Conservation (phyloP, 2,888 invertebrate species). For the Diadromus collaris region DNA sequence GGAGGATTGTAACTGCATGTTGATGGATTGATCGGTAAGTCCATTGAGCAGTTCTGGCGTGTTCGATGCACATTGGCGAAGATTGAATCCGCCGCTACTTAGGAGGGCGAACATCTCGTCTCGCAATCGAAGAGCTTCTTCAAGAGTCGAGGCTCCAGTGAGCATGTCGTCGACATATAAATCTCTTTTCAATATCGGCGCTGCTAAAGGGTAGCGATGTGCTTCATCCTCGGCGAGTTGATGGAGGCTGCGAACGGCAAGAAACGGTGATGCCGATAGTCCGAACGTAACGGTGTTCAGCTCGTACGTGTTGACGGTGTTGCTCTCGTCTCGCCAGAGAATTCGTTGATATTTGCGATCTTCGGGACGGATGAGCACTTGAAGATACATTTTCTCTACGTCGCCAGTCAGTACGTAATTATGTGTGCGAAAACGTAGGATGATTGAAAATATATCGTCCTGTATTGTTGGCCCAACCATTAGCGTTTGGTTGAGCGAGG, state of each 20-base stretch:
- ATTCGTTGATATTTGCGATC: slow-evolving; percentile 25
- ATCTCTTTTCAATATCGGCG: slow-evolving; percentile 41
- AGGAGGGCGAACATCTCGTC: slow-evolving; percentile 49
- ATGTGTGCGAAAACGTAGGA: slow-evolving; percentile 47
- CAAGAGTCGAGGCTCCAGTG: slow-evolving; percentile 48
- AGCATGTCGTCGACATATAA: slow-evolving; percentile 62
- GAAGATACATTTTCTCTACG: slow-evolving; percentile 37
- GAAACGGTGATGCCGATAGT: slow-evolving; percentile 63
- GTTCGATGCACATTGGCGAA: slow-evolving; percentile 61
- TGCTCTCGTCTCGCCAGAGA: slow-evolving; percentile 20
- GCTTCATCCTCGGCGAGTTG: slow-evolving; percentile 65
- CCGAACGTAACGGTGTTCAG: slow-evolving; percentile 59
- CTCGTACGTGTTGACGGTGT: slow-evolving; percentile 7
- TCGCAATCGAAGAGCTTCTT: slow-evolving; percentile 35
- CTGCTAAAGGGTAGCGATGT: slow-evolving; percentile 35
- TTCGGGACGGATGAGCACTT: slow-evolving; percentile 17
- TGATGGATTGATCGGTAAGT: slow-evolving; percentile 30
- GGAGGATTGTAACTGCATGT: slow-evolving; percentile 10
- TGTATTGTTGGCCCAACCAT: slow-evolving; percentile 51
- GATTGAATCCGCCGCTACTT: slow-evolving; percentile 50
- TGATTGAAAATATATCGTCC: slow-evolving; percentile 40
- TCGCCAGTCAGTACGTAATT: slow-evolving; percentile 35
- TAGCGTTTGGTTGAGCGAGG: slow-evolving; percentile 45
- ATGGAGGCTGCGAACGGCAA: slow-evolving; percentile 64
- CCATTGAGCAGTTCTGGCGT: slow-evolving; percentile 35